Percentiles rank a stretch among this genome's conserved stretches.
These are phyloP conservation scores for Caprella mutica DNA, from an alignment of 2,888 invertebrate species.

Conservation along the genomic window DNA sequence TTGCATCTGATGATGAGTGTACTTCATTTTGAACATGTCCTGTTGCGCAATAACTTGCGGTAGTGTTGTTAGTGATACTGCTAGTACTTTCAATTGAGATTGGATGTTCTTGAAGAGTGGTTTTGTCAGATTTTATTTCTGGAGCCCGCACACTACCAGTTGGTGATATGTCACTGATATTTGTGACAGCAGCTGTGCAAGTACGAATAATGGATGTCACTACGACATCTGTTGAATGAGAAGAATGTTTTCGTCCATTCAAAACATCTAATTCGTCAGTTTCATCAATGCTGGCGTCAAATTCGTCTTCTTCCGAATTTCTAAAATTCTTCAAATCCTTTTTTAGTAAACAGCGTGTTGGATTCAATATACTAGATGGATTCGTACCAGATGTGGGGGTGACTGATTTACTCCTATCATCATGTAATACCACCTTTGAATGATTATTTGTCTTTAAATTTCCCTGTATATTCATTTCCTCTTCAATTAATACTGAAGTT, in stretches of 20 bases:
- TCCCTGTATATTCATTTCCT: too few species aligned
- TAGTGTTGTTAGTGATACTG: background rate
- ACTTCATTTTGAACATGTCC: background rate
- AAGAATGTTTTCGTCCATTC: constrained; percentile 18
- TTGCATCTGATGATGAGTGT: too few species aligned
- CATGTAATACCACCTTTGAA: too few species aligned
- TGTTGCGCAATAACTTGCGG: background rate
- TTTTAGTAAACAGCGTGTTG: constrained; percentile 23
- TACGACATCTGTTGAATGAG: constrained; percentile 22
- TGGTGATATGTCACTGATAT: constrained; percentile 9
- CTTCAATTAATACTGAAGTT: too few species aligned
- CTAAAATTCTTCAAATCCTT: constrained; percentile 21
- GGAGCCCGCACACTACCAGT: background rate
- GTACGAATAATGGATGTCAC: constrained; percentile 27
- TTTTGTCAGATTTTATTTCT: background rate
- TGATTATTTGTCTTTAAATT: too few species aligned
- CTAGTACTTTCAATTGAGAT: background rate
- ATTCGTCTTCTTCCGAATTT: constrained; percentile 27
- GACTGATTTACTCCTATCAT: too few species aligned
- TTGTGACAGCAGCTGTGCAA: constrained; percentile 13
- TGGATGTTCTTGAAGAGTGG: background rate
- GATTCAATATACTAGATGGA: constrained; percentile 22
- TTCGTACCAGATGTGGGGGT: constrained; percentile 20
- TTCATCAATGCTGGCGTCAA: constrained; percentile 28
- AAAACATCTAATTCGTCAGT: constrained; percentile 21